Base-by-base conservation (phyloP, 2,113 vertebrate genomes). In the Pluvialis apricaria region DNA sequence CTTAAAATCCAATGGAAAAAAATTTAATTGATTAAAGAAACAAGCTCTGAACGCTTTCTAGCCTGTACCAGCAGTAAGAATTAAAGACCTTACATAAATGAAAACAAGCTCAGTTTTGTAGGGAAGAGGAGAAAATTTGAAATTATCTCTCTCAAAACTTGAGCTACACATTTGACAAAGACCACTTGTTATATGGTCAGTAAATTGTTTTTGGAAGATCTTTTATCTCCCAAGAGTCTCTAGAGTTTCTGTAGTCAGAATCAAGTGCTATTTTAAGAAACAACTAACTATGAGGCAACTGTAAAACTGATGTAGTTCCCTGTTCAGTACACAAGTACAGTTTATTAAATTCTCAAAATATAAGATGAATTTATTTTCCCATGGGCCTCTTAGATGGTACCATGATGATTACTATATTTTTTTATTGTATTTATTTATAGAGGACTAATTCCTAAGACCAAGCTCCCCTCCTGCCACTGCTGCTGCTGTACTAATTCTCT, bases 181-280 rank as follows among this genome's bases (percentile, higher is more conserved):
- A 36, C 15, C 15, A 47, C 31, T 76, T 70, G 34, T 68, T 88
- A 31, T n/a, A 49, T 11, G 9, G 36, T 40, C 14, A 0, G 0
- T 75, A 79, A 82, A 72, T 44, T 86, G 38, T 1, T 49, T 80
- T 65, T 61, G 70, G 40, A 90, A 87, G 49, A 40, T 72, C 42
- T 81, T 70, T 88, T 81, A n/a, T 32, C 16, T 90, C 70, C 42
- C 73, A 47, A 47, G 66, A 26, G 49, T 64, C 13, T 52, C 34
- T 85, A 36, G 22, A 40, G 61, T 79, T 94, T 69, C 49, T 69
- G 58, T 34, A 76, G 44, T 22, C 66, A 60, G 44, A 79, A 76
- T 28, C 29, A 45, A 85, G 12, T 55, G n/a, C 82, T 95, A 60
- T 84, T 95, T 95, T 84, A 94, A 87, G 90, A 91, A 90, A 69